These are phyloP conservation scores for Lobophora halterata DNA, from an alignment of 2,888 invertebrate genomes.

Conservation along the genomic window DNA sequence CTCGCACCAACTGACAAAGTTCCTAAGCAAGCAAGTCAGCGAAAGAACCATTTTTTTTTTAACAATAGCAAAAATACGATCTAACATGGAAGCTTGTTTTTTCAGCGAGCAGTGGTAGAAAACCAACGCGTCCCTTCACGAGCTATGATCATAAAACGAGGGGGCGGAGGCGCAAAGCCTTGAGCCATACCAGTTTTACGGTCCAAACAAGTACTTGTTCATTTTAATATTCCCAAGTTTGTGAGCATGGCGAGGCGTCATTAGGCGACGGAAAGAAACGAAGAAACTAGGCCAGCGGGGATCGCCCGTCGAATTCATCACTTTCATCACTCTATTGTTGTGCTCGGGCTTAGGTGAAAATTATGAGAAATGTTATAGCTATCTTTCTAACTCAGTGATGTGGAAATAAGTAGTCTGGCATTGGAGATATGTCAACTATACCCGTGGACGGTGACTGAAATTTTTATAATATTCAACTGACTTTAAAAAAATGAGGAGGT, in stretches of 20 bases:
- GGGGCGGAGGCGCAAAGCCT: slow-evolving; percentile 60
- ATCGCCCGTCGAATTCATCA: slow-evolving; percentile 64
- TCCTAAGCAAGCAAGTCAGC: no score
- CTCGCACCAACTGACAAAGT: no score
- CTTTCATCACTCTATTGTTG: slow-evolving; percentile 67
- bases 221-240: slow-evolving; percentile 78
- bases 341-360: slow-evolving; percentile 12
- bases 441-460: no score
- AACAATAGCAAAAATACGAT: no score
- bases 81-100: no score
- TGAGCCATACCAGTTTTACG: slow-evolving; percentile 68
- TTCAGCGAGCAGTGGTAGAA: no score
- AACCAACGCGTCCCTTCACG: no score
- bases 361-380: slow-evolving; percentile 4
- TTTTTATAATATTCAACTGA: no score
- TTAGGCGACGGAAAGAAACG: slow-evolving; percentile 66
- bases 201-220: slow-evolving; percentile 75
- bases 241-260: slow-evolving; percentile 53
- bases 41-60: no score
- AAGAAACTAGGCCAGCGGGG: slow-evolving; percentile 62
- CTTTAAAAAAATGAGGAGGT: no score
- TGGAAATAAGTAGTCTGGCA: no score
- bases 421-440: no score
- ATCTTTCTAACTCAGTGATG: not conserved
- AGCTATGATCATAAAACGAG: slow-evolving; percentile 41